Conservation (phyloP, 2,888 invertebrate genomes). For the Dasysyrphus tricinctus region DNA sequence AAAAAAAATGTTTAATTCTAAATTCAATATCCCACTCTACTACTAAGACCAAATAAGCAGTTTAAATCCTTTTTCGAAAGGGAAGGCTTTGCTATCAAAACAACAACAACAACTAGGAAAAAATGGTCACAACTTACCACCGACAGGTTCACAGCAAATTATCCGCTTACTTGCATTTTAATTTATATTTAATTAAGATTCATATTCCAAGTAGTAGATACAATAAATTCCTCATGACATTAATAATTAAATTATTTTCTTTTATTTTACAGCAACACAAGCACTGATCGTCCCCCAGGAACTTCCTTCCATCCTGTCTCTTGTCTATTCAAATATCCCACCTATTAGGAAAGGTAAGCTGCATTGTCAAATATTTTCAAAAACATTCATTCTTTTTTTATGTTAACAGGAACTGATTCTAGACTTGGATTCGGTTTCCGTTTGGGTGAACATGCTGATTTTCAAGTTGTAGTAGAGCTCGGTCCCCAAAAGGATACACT, state of each 20-base stretch:
- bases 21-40: too few relatives aligned
- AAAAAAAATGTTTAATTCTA: too few relatives aligned
- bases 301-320: constrained; percentile 90
- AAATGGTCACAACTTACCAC: too few relatives aligned
- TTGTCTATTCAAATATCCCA: constrained; percentile 93
- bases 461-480: constrained; percentile 90
- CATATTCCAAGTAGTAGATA: too few relatives aligned
- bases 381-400: neutral
- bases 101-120: too few relatives aligned
- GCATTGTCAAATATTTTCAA: neutral
- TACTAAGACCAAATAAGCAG: too few relatives aligned
- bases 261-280: constrained; percentile 69
- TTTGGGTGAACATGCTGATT: constrained; percentile 91
- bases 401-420: constrained; percentile 89
- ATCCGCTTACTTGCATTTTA: too few relatives aligned
- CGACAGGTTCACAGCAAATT: too few relatives aligned
- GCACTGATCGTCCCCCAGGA: constrained; percentile 91
- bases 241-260: neutral
- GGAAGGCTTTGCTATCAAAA: too few relatives aligned
- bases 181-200: too few relatives aligned
- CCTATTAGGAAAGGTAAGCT: constrained; percentile 91
- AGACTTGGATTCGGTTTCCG: constrained; percentile 91
- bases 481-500: constrained; percentile 91
- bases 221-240: too few relatives aligned
- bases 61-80: too few relatives aligned